Conservation (phyloP, 1,140 invertebrate species). For the Chironomus striatipennis region DNA sequence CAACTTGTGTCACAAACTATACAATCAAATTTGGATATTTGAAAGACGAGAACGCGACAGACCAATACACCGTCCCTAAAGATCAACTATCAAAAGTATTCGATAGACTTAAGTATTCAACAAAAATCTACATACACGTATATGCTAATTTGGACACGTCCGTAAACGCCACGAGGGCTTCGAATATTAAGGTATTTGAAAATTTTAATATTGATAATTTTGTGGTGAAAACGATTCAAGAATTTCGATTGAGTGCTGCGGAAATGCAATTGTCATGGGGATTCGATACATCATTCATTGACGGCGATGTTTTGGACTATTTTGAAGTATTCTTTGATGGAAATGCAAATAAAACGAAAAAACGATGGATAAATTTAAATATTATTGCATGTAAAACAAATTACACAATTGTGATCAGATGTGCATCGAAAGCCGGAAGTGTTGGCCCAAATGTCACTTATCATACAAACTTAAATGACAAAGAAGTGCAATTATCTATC, state of each 20-base stretch:
- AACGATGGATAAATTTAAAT: not conserved
- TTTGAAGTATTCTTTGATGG: not conserved
- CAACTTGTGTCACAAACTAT: not conserved
- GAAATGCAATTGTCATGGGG: not conserved
- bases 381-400: not conserved
- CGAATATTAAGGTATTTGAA: not conserved
- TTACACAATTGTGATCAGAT: not conserved
- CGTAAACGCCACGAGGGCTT: no score
- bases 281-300: not conserved
- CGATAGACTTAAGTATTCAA: not conserved
- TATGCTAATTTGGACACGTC: not conserved
- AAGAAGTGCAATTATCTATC: not conserved
- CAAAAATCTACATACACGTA: not conserved
- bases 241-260: not conserved
- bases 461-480: not conserved
- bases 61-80: not conserved
- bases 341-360: not conserved
- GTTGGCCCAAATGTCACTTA: constrained; percentile 3
- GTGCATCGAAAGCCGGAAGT: not conserved
- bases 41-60: not conserved
- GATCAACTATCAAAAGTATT: not conserved
- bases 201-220: not conserved
- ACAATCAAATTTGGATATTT: not conserved
- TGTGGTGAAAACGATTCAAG: not conserved
- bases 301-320: not conserved